phyloP scores from a whole-genome alignment of 2,888 invertebrate genomes.

The Caenorhabditis sinica region DNA sequence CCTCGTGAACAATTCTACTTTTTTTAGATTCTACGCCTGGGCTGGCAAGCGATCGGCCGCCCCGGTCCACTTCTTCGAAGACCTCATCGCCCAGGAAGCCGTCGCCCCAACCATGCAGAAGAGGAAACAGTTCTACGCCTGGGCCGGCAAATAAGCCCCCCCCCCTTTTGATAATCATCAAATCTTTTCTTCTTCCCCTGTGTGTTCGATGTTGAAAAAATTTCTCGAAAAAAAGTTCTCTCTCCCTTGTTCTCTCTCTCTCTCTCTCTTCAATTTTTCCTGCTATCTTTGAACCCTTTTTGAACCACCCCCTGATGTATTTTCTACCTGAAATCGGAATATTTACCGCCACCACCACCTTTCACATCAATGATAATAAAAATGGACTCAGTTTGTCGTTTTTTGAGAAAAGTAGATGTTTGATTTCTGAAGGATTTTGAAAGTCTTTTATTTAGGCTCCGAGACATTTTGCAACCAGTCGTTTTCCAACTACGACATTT shows the following conservation, averaged over 20 bases:
- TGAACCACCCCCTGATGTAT: background rate
- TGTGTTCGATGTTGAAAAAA: background rate
- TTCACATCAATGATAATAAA: conserved; percentile 20
- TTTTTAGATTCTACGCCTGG: conserved; percentile 68
- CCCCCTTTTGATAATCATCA: too few relatives aligned
- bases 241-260: conserved; percentile 5
- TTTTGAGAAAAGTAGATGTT: background rate
- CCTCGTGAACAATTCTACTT: background rate
- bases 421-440: too few relatives aligned
- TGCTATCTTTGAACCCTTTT: too few relatives aligned
- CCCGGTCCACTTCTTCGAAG: conserved; percentile 43
- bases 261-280: conserved; percentile 1
- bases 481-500: too few relatives aligned
- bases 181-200: too few relatives aligned
- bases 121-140: conserved; percentile 67
- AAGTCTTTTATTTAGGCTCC: too few relatives aligned
- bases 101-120: conserved; percentile 52
- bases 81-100: conserved; percentile 14
- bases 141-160: conserved; percentile 53
- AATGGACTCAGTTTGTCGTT: conserved; percentile 43
- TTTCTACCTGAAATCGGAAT: conserved; percentile 12
- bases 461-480: too few relatives aligned
- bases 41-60: conserved; percentile 60
- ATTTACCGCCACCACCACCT: too few relatives aligned
- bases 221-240: background rate